Evolutionary conservation across 2,113 vertebrate species (phyloP), one percentile per base, ranked within the genome.

Genomic region (Coreoperca whiteheadi): DNA sequence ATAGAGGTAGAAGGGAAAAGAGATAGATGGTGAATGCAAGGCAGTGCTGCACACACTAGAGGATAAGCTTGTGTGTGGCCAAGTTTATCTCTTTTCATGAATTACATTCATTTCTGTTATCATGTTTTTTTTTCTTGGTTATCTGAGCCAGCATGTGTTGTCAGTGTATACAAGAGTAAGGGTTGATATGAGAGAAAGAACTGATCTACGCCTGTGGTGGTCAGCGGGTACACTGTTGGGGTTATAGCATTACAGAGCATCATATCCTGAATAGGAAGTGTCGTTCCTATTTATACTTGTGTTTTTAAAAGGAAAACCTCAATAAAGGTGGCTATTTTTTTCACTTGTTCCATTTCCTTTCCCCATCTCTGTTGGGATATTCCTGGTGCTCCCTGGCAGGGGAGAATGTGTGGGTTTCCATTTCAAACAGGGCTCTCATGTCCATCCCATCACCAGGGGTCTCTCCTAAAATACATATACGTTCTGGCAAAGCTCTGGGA

Each of bases 381-480:
- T 93, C 91, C 87, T 86, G 84, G 87, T 85, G 86, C 84, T 89
- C 85, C 79, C 88, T 86, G 81, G 91, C 87, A 90, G 90, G 73
- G 89, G 86, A 87, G 88, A 91, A 90, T 88, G 90, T 81, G 66
- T 82, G 59, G 94, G 94, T 95, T 96, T 96, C 95, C 94, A 95
- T 95, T 95, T 94, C 89, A 95, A 94, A 95, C 92, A 90, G 79
- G 80, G 84, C 89, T 88, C 91, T 81, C 91, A 54, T 92, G 90
- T 95, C 93, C 92, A 89, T 94, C 93, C 93, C 88, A 92, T 89
- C 94, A 90, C 91, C 84, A 86, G 92, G 92, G 93, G 92, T 94
- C 89, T 93, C 86, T 92, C 91, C 93, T 89, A 92, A 94, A 95
- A 94, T 96, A 94, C 89, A 94, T 94, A 94, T 94, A 93, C 89